These are phyloP conservation scores for Montipora foliosa DNA, from an alignment of 64 coral and sea anemone genomes.

Conservation along the genomic window DNA sequence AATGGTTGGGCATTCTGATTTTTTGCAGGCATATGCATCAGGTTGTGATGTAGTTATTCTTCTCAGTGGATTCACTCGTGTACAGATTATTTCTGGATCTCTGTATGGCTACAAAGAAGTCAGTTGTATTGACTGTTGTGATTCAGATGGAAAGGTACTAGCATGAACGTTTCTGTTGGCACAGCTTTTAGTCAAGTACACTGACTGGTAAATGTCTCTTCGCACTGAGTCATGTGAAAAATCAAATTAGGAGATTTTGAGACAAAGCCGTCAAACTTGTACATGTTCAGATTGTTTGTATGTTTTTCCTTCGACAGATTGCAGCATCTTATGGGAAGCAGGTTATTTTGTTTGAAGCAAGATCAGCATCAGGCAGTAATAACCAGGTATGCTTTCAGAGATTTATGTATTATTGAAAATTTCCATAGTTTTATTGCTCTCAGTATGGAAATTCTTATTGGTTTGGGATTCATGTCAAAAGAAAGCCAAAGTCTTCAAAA, in stretches of 20 bases:
- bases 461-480: background rate
- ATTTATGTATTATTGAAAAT: background rate
- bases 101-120: conserved; percentile 98
- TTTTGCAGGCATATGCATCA: conserved; percentile 90
- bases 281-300: background rate
- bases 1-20: background rate
- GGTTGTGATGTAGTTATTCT: conserved; percentile 99
- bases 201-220: no score
- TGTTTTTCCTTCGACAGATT: conserved; percentile 69
- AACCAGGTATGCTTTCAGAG: conserved; percentile 64
- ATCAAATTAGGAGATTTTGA: no score
- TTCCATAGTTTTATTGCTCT: background rate
- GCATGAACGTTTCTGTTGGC: background rate
- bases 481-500: no score
- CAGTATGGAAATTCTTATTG: background rate
- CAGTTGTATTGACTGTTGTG: conserved; percentile 90
- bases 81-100: conserved; percentile 95
- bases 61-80: conserved; percentile 85
- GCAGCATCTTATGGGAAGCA: conserved; percentile 93
- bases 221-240: no score
- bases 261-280: no score
- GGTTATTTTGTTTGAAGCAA: conserved; percentile 89
- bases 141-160: conserved; percentile 94
- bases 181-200: no score
- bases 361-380: conserved; percentile 49